phyloP scores from a whole-genome alignment of 37 sponge, comb jelly and placozoan species.

The Spongilla lacustris region DNA sequence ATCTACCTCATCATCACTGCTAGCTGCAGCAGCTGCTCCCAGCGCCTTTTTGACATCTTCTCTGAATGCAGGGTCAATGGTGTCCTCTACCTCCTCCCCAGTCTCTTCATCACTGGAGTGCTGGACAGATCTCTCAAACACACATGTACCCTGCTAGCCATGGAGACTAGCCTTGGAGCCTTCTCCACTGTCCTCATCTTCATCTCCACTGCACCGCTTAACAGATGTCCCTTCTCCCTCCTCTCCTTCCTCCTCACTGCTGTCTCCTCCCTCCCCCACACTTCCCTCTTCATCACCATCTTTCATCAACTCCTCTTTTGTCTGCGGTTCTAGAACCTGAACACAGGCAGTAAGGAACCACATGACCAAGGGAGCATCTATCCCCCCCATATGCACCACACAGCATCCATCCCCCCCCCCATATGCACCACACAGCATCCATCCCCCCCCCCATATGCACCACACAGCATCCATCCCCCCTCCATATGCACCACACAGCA shows the following conservation, averaged over 20 bases:
- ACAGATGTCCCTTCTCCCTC: not conserved
- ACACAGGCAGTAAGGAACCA: not conserved
- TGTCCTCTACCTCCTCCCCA: constrained; percentile 8
- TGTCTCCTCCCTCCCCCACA: constrained; percentile 40
- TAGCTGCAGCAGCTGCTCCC: constrained; percentile 48
- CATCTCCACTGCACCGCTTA: not conserved
- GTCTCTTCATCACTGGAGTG: not conserved
- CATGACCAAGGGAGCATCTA: not conserved
- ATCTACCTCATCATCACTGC: constrained; percentile 47
- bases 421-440: not conserved
- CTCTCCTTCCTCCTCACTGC: too few relatives aligned
- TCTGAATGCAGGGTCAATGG: constrained; percentile 56
- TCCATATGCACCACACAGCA: too few relatives aligned
- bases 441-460: not conserved
- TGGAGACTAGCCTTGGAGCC: not conserved
- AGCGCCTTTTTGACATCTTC: constrained; percentile 59
- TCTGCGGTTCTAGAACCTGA: constrained; percentile 55
- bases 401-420: not conserved
- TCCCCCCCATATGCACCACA: not conserved
- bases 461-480: not conserved
- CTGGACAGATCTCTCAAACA: not conserved
- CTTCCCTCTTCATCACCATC: constrained; percentile 5
- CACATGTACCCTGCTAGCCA: not conserved
- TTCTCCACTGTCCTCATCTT: not conserved
- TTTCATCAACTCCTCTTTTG: constrained; percentile 39